Percentiles rank a stretch among this genome's conserved stretches.
Evolutionary conservation across 2,113 vertebrate species (phyloP).

Genomic region (Ivindomyrus marchei): DNA sequence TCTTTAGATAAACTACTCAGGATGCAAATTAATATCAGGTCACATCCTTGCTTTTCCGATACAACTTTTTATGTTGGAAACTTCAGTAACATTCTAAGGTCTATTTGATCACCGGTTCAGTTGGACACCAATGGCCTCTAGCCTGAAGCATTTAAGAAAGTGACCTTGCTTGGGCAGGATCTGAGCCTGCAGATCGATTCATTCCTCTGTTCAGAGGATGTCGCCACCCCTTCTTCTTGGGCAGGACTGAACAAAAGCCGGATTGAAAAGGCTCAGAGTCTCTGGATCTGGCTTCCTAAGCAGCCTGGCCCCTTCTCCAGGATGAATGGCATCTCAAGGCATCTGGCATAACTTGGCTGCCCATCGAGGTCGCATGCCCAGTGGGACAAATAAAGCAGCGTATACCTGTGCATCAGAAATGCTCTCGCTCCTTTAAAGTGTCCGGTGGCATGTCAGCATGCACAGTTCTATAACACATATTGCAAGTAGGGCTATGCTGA

Average conservation of each 20-base stretch:
- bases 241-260: not conserved
- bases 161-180: not conserved
- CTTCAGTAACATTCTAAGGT: not conserved
- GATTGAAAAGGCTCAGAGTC: not conserved
- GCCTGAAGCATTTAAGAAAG: not conserved
- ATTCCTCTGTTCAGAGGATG: not conserved
- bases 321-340: not conserved
- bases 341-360: not conserved
- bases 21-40: not conserved
- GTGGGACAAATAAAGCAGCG: not conserved
- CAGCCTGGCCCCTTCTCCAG: not conserved
- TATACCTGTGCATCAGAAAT: not conserved
- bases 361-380: not conserved
- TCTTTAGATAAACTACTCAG: slow-evolving; percentile 1
- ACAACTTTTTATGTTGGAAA: not conserved
- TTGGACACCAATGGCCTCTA: not conserved
- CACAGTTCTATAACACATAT: not conserved
- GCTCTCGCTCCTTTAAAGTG: not conserved
- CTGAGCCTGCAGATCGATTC: slow-evolving; percentile 6
- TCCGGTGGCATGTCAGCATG: not conserved
- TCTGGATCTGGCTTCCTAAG: not conserved
- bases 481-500: too few relatives aligned
- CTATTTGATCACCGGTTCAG: not conserved
- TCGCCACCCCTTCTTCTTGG: not conserved
- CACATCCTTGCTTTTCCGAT: not conserved